Base-by-base conservation (phyloP, 2,888 invertebrate species). In the Steinernema carpocapsae region DNA sequence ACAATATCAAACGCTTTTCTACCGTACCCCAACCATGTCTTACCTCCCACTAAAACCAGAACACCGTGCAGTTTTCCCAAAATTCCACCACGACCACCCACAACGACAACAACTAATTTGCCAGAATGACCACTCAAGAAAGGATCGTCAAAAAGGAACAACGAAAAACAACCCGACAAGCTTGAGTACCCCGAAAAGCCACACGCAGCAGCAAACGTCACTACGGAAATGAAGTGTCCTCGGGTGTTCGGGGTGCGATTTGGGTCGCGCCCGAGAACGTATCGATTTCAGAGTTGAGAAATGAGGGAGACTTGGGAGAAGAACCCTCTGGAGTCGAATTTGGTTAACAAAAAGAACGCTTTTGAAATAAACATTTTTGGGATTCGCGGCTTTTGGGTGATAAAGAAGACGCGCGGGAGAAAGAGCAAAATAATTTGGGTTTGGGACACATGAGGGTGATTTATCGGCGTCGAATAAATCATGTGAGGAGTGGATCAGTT, bases 371-470 rank as follows among this genome's bases (percentile, higher is more conserved):
- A 52, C 52, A 52, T 52, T 22, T 22, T 52, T 22, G 52, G 52
- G 52, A 52, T 52, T 37, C 10, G 37, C 37, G 4, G 37, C 10
- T 37, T 37, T 37, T 37, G 37, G 3, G 37, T 37, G 37, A 37
- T 37, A 37, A 37, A 37, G 37, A 37, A 37, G 37, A 37, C 37
- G 52, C 52, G 22, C 4, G 48, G 48, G n/a, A 24, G 52, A 52
- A 10, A 24, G 52, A 12, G 52, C 52, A 52, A 52, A 52, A 52
- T 22, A 52, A 52, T 52, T 52, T 52, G 52, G 24, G 52, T 52
- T 52, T 17, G 19, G 19, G 1, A n/a, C 22, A 52, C 12, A 24
- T 12, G 52, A 52, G 52, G 22, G 52, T 52, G 52, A 52, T 24
- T 52, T 52, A 52, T 52, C 19, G 52, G n/a, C 17, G 19, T 7